Base-by-base conservation (phyloP, 1,140 invertebrate species). In the Augochlora pura region DNA sequence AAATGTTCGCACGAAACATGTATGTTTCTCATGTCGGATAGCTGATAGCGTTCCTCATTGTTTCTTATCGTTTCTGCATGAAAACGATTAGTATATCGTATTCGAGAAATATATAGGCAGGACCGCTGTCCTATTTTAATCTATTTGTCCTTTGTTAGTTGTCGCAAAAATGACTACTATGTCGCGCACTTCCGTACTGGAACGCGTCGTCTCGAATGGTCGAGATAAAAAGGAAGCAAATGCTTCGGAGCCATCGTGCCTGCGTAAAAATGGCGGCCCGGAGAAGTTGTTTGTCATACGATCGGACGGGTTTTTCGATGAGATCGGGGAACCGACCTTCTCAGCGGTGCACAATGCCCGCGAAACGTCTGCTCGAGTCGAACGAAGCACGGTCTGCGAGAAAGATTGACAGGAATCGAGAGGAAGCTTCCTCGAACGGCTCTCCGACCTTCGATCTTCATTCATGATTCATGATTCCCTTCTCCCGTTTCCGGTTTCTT, bases 271-370 rank as follows among this genome's bases (percentile, higher is more conserved):
- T 49, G 25, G 9, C 27, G 63, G 70, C 69, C 63, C 65, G 18
- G 66, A 77, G 16, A 62, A 76, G 54, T 49, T 77, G 75, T 77
- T 77, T 63, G 46, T 71, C 27, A 63, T 63, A 42, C 16, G 52
- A 62, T 10, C 42, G n/a, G n/a, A n/a, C 75, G 52, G 23, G 21
- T 63, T 71, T 59, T 63, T 57, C n/a, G 32, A 52, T 9, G n/a
- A 49, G 27, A 70, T 39, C 67, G 62, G 63, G 67, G 59, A 52
- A 42, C 65, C 62, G 16, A 63, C 42, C 66, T 52, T 70, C n/a
- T 39, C 10, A 10, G 39, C 8, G 18, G 60, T n/a, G 23, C 60
- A 18, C 62, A 18, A 25, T 6, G 27, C 14, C 12, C n/a, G 39
- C 4, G 27, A 1, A 49, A 65, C 23, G 25, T 57, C 49, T n/a